Percentiles rank a stretch among this genome's conserved stretches.
Conservation (phyloP, 2,888 invertebrate genomes). For the Drosophila parthenogenetica region DNA sequence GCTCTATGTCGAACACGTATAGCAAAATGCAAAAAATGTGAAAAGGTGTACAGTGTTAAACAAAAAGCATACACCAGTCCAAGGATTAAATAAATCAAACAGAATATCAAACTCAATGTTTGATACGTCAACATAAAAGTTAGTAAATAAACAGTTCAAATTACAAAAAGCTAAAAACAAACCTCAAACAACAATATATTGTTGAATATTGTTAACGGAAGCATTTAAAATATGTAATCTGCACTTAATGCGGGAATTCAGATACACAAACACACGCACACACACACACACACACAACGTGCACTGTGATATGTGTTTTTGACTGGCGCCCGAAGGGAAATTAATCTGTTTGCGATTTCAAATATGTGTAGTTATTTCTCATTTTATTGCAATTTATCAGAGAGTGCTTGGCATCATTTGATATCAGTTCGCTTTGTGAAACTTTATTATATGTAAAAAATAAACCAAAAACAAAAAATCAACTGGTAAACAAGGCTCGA, state of each 20-base stretch:
- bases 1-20: background rate
- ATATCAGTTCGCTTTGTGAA: slow-evolving; percentile 22
- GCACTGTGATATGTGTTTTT: slow-evolving; percentile 1
- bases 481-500: background rate
- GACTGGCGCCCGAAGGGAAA: slow-evolving; percentile 23
- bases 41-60: background rate
- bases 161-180: background rate
- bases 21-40: background rate
- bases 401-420: slow-evolving; percentile 1
- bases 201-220: slow-evolving; percentile 1
- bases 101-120: background rate
- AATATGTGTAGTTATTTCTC: slow-evolving; percentile 12
- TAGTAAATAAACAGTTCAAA: background rate
- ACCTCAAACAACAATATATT: background rate
- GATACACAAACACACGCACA: slow-evolving; percentile 4
- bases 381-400: slow-evolving; percentile 24
- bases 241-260: slow-evolving; percentile 18
- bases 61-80: background rate
- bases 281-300: background rate
- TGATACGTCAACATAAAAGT: too few relatives aligned
- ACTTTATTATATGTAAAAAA: slow-evolving; percentile 10
- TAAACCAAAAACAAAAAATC: background rate
- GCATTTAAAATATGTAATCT: slow-evolving; percentile 12
- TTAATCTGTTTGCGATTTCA: slow-evolving; percentile 25
- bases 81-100: slow-evolving; percentile 7